Conservation (phyloP, 2,888 invertebrate species). For the Epistrophe grossulariae region DNA sequence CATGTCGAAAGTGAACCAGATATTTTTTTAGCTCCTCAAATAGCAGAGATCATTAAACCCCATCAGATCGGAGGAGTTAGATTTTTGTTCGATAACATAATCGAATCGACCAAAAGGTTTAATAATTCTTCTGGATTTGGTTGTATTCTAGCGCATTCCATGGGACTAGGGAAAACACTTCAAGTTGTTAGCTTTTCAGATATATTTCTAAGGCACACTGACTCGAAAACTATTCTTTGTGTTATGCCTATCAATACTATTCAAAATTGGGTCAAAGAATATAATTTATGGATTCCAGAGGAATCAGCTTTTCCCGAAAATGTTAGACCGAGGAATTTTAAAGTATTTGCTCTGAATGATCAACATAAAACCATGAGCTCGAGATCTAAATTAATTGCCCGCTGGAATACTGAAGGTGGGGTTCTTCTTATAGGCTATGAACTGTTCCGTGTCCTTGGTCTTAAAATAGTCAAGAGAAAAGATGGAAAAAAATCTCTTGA, state of each 20-base stretch:
- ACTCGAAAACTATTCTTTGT: constrained; percentile 94
- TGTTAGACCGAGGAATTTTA: constrained; percentile 92
- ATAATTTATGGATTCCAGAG: constrained; percentile 97
- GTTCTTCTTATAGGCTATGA: constrained; percentile 99
- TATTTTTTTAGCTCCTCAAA: constrained; percentile 95
- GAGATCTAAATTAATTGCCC: constrained; percentile 92
- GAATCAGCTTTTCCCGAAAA: constrained; percentile 87
- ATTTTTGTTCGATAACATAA: constrained; percentile 98
- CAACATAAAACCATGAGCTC: constrained; percentile 95
- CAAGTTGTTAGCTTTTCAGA: constrained; percentile 98
- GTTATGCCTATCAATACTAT: constrained; percentile 99
- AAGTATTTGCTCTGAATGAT: constrained; percentile 96
- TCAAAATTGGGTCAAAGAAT: constrained; percentile 98
- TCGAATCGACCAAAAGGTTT: constrained; percentile 95
- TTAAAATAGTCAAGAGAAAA: constrained; percentile 88
- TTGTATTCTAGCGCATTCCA: constrained; percentile 98
- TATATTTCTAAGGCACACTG: constrained; percentile 95
- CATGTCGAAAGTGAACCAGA: constrained; percentile 96
- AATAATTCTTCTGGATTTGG: constrained; percentile 96
- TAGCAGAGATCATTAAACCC: constrained; percentile 95
- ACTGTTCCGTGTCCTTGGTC: constrained; percentile 94
- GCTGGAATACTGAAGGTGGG: constrained; percentile 95
- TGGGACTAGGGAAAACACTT: constrained; percentile 99
- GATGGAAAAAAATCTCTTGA: constrained; percentile 84
- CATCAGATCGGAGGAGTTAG: constrained; percentile 98